Conservation (phyloP, 92 coral and sea anemone species). For the Parazoanthus swiftii region DNA sequence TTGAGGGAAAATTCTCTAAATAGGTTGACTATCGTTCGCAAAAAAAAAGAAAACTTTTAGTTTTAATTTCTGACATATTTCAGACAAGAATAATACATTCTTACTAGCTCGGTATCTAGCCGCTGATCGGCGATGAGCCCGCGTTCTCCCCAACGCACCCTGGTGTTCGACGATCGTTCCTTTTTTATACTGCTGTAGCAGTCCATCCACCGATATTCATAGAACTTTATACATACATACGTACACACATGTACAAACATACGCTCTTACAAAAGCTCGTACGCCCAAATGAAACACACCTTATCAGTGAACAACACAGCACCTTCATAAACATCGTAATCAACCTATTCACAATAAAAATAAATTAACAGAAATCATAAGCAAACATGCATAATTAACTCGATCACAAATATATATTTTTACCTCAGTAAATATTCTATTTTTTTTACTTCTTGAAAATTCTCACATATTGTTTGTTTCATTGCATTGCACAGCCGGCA, state of each 20-base stretch:
- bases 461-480: too few relatives aligned
- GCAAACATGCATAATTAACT: background rate
- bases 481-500: too few relatives aligned
- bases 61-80: too few relatives aligned
- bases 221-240: background rate
- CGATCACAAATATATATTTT: too few relatives aligned
- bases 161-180: background rate
- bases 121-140: too few relatives aligned
- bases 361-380: background rate
- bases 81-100: too few relatives aligned
- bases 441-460: background rate
- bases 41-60: too few relatives aligned
- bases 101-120: too few relatives aligned
- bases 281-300: conserved; percentile 13
- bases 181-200: background rate
- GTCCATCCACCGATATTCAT: background rate
- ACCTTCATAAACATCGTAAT: conserved; percentile 27
- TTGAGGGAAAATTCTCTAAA: too few relatives aligned
- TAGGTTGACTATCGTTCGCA: too few relatives aligned
- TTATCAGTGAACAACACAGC: conserved; percentile 22
- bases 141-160: too few relatives aligned
- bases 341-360: conserved; percentile 32
- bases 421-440: background rate
- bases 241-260: background rate
- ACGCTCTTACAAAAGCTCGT: background rate